A percentile compares a stretch with the other conserved stretches of the same genome.
phyloP scores from a whole-genome alignment of 1,140 invertebrate genomes.

The Drosophila kurseongensis region DNA sequence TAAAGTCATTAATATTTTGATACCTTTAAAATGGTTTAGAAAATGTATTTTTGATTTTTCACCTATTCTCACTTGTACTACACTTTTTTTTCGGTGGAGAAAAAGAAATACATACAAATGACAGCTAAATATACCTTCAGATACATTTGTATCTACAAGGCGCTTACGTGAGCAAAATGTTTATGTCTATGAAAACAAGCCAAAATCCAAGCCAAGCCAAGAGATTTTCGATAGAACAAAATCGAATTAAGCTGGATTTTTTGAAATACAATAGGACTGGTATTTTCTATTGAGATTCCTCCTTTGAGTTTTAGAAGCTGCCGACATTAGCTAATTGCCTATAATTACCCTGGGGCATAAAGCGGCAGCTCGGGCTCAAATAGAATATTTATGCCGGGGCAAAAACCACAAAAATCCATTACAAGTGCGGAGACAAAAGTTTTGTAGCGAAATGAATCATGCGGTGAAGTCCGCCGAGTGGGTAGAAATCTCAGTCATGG shows the following conservation, averaged over 20 bases:
- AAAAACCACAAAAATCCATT: slow-evolving; percentile 78
- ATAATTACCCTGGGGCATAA: slow-evolving; percentile 52
- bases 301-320: slow-evolving; percentile 28
- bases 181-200: slow-evolving; percentile 44
- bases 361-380: slow-evolving; percentile 37
- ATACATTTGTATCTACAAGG: slow-evolving; percentile 44
- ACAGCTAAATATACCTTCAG: slow-evolving; percentile 25
- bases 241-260: slow-evolving; percentile 12
- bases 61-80: no score
- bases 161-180: slow-evolving; percentile 50
- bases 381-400: slow-evolving; percentile 33
- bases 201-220: slow-evolving; percentile 15
- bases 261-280: slow-evolving; percentile 8
- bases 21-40: neutral
- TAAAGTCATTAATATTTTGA: neutral
- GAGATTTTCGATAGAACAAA: slow-evolving; percentile 26
- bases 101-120: slow-evolving; percentile 5
- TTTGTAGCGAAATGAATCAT: slow-evolving; percentile 67
- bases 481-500: slow-evolving; percentile 23
- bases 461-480: slow-evolving; percentile 21
- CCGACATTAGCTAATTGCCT: slow-evolving; percentile 58
- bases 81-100: slow-evolving; percentile 1
- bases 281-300: slow-evolving; percentile 41
- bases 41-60: neutral
- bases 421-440: slow-evolving; percentile 70